phyloP scores from a whole-genome alignment of 1,140 invertebrate genomes.

The Coelopa frigida region DNA sequence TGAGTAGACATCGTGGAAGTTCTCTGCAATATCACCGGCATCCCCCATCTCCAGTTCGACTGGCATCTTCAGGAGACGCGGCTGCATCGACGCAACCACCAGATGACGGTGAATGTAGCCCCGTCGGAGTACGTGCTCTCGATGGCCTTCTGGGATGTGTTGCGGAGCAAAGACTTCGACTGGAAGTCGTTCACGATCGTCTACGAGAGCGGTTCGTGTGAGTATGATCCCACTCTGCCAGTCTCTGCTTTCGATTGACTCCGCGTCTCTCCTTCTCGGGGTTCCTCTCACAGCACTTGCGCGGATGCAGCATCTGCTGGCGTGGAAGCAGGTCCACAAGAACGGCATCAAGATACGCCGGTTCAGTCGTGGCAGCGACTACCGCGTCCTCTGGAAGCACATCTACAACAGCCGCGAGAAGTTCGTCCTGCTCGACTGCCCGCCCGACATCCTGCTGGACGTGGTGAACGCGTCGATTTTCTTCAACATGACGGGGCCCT shows the following conservation, averaged over 20 bases:
- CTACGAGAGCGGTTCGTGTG: constrained; percentile 68
- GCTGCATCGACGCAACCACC: constrained; percentile 42
- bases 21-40: constrained; percentile 60
- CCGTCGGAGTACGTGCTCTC: constrained; percentile 63
- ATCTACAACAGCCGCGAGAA: constrained; percentile 55
- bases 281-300: constrained; percentile 20
- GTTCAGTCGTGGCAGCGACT: constrained; percentile 44
- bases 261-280: background rate
- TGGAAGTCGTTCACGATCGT: constrained; percentile 77
- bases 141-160: constrained; percentile 61
- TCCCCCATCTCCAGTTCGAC: constrained; percentile 57
- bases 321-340: constrained; percentile 34
- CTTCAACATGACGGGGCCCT: constrained; percentile 37
- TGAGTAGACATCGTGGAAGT: constrained; percentile 52
- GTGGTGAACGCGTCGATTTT: constrained; percentile 42
- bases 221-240: constrained; percentile 19
- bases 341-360: constrained; percentile 49
- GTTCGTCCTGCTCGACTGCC: constrained; percentile 66
- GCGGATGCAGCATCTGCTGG: constrained; percentile 30
- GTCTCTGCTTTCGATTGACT: background rate
- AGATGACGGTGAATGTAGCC: constrained; percentile 59
- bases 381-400: constrained; percentile 59
- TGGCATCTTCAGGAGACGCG: constrained; percentile 54
- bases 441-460: constrained; percentile 50
- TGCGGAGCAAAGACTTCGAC: constrained; percentile 55